Evolutionary conservation across 2,797 vertebrate genomes (phyloP).

Genomic region (Phoeniculus purpureus): DNA sequence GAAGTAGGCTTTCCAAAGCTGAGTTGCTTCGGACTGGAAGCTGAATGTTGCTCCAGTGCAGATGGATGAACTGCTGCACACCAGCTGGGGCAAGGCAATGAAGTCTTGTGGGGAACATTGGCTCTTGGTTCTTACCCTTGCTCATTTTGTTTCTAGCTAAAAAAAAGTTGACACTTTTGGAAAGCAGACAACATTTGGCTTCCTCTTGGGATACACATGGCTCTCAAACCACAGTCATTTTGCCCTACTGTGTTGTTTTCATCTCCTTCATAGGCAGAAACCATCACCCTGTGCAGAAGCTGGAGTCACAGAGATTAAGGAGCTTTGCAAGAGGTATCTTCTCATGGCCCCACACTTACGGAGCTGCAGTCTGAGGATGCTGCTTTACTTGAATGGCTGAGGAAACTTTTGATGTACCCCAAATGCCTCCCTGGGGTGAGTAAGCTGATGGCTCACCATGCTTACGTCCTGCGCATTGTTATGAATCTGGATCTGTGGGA

Average conservation of each 20-base stretch:
- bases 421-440: background rate
- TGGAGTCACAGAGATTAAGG: fast-evolving
- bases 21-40: background rate
- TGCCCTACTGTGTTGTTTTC: background rate
- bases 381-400: background rate
- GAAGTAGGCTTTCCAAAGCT: background rate
- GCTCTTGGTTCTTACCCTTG: background rate
- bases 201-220: background rate
- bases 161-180: background rate
- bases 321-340: background rate
- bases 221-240: background rate
- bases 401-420: background rate
- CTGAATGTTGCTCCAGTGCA: background rate
- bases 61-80: background rate
- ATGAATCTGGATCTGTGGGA: background rate
- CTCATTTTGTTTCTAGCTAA: background rate
- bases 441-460: background rate
- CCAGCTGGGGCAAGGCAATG: background rate
- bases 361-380: background rate
- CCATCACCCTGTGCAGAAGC: background rate
- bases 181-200: background rate
- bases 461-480: background rate
- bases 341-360: fast-evolving
- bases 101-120: fast-evolving
- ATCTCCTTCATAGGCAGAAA: background rate